Evolutionary conservation across 2,797 vertebrate genomes (phyloP).

Genomic region (Coendou prehensilis): DNA sequence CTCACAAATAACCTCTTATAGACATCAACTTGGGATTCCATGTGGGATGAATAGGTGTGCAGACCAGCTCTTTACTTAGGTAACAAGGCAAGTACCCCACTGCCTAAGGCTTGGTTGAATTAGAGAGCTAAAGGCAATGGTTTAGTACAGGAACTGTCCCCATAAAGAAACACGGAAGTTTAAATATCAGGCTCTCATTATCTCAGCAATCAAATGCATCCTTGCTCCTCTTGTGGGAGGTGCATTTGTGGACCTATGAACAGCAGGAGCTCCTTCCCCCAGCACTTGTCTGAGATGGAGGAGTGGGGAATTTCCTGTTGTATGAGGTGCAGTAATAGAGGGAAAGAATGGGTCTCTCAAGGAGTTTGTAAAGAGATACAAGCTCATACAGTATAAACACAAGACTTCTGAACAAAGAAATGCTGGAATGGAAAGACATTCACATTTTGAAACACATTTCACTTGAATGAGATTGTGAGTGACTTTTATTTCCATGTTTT

Average conservation of each 20-base stretch:
- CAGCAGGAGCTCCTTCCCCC: background rate
- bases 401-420: background rate
- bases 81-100: background rate
- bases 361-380: background rate
- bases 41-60: background rate
- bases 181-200: background rate
- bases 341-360: background rate
- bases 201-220: background rate
- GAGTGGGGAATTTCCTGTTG: background rate
- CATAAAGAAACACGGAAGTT: background rate
- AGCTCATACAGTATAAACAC: background rate
- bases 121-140: background rate
- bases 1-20: background rate
- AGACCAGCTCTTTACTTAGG: background rate
- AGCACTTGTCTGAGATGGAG: background rate
- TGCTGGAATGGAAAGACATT: background rate
- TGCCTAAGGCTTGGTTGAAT: background rate
- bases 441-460: background rate
- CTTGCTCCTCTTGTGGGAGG: background rate
- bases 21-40: background rate
- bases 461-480: background rate
- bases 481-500: conserved; percentile 19
- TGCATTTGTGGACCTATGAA: background rate
- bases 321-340: background rate
- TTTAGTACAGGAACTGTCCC: background rate